Conservation (phyloP, 2,888 invertebrate species). For the Criorhina ranunculi region DNA sequence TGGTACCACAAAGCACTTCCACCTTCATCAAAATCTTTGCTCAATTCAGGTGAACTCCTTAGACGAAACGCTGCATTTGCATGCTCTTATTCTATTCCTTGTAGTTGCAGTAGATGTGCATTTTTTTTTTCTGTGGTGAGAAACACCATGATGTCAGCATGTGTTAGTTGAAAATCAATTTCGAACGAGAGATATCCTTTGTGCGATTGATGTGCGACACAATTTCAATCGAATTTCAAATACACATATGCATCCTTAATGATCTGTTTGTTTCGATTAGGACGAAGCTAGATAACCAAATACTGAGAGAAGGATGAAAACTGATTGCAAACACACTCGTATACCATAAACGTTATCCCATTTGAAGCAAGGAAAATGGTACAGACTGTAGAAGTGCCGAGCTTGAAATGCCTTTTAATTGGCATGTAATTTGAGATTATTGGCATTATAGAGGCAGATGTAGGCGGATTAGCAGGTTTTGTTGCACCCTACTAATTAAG, state of each 20-base stretch:
- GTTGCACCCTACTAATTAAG: slow-evolving; percentile 50
- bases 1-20: background rate
- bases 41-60: background rate
- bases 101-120: slow-evolving; percentile 21
- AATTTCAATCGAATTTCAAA: slow-evolving; percentile 54
- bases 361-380: background rate
- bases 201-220: slow-evolving; percentile 56
- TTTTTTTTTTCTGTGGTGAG: slow-evolving; percentile 2
- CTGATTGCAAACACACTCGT: slow-evolving; percentile 28
- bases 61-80: slow-evolving; percentile 19
- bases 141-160: background rate
- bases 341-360: slow-evolving; percentile 30
- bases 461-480: slow-evolving; percentile 9
- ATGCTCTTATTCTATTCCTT: slow-evolving; percentile 1
- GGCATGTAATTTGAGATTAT: slow-evolving; percentile 66
- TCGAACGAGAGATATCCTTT: slow-evolving; percentile 13
- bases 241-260: slow-evolving; percentile 26
- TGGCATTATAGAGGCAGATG: slow-evolving; percentile 24
- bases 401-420: slow-evolving; percentile 67
- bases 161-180: slow-evolving; percentile 48
- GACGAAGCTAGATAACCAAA: too few species aligned
- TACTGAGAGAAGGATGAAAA: slow-evolving; percentile 24
- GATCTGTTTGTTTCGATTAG: slow-evolving; percentile 45
- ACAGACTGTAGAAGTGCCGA: slow-evolving; percentile 39
- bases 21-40: background rate